Evolutionary conservation across 1,140 invertebrate species (phyloP).

Genomic region (Bombus pascuorum): DNA sequence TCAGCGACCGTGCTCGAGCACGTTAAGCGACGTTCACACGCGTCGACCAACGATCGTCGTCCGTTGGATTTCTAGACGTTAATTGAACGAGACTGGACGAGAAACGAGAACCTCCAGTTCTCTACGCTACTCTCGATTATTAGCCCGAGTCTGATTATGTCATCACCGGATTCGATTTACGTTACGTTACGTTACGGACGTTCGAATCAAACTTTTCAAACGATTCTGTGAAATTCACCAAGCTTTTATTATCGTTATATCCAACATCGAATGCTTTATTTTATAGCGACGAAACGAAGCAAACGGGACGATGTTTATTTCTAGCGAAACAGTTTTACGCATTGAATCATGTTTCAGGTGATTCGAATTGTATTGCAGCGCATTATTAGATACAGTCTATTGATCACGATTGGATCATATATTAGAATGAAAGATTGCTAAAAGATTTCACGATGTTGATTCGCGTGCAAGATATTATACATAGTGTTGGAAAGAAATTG

Average conservation of each 20-base stretch:
- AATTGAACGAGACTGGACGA: constrained; percentile 44
- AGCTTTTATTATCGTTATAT: no score
- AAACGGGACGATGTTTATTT: no score
- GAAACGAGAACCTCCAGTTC: neutral
- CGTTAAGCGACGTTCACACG: constrained; percentile 59
- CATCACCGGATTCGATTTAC: constrained; percentile 1
- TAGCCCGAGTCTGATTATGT: constrained; percentile 20
- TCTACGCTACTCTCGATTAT: neutral
- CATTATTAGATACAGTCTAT: neutral
- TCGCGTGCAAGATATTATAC: neutral
- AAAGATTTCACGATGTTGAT: neutral
- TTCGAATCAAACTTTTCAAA: neutral
- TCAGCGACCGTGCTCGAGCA: constrained; percentile 34
- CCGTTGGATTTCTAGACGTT: constrained; percentile 32
- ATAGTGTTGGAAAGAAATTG: no score
- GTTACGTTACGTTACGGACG: neutral
- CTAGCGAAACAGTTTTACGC: neutral
- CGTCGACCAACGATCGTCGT: neutral
- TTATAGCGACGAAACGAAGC: no score
- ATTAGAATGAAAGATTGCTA: neutral
- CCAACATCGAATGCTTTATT: no score
- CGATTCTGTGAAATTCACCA: no score
- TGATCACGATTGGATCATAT: neutral
- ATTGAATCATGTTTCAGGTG: neutral
- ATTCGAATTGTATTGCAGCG: neutral